Evolutionary conservation across 2,888 invertebrate species (phyloP).

Genomic region (Drosophila setosimentum): DNA sequence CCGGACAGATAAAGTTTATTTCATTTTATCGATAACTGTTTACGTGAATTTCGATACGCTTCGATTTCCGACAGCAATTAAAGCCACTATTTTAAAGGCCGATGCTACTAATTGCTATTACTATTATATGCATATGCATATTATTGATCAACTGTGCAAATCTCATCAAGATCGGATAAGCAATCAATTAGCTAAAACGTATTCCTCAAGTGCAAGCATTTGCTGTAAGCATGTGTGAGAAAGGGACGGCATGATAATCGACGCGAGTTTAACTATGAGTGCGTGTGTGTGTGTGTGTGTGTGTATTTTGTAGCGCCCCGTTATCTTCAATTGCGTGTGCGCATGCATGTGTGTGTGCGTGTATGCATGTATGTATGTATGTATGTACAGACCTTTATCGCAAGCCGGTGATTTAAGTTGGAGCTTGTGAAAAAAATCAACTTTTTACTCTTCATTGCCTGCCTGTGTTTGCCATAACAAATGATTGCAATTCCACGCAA

Average conservation of each 20-base stretch:
- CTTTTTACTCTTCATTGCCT: neutral
- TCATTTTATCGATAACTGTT: no score
- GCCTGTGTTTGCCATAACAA: neutral
- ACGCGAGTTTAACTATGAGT: neutral
- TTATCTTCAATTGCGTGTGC: neutral
- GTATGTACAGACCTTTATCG: neutral
- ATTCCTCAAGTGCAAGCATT: neutral
- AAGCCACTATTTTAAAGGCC: no score
- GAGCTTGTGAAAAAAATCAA: neutral
- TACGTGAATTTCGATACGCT: neutral
- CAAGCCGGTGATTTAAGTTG: neutral
- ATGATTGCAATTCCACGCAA: neutral
- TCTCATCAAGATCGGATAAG: neutral
- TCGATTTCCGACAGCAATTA: neutral
- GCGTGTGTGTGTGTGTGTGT: neutral
- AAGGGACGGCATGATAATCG: neutral
- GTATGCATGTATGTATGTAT: neutral
- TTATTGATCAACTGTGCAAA: neutral
- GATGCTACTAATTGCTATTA: neutral
- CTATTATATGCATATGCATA: neutral
- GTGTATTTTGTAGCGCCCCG: neutral
- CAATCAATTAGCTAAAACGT: neutral
- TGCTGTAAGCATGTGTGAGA: neutral
- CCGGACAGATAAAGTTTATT: no score
- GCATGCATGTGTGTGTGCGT: neutral